Percentiles rank a stretch among this genome's conserved stretches.
These are phyloP conservation scores for Microtus montanus DNA, from an alignment of 2,113 vertebrate species.

Conservation along the genomic window DNA sequence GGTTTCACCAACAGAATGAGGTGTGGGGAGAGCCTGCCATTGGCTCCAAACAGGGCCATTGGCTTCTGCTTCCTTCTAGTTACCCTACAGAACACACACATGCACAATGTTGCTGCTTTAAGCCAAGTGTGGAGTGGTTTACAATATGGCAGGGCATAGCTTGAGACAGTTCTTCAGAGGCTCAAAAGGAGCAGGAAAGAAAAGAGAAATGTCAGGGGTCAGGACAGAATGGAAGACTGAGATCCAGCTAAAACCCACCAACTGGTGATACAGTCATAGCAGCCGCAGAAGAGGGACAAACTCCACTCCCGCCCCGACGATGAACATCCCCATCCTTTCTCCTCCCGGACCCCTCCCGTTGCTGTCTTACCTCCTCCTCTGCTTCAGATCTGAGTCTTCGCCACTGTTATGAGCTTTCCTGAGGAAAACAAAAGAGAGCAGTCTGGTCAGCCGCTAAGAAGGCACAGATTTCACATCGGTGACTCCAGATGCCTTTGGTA, in stretches of 20 bases:
- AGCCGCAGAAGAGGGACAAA: neutral
- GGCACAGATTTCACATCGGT: neutral
- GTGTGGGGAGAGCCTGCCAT: neutral
- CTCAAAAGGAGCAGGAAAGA: neutral
- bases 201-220: constrained; percentile 8
- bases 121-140: neutral
- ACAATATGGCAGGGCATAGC: neutral
- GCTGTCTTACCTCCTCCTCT: constrained; percentile 86
- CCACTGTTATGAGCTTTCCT: constrained; percentile 88
- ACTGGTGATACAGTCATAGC: neutral
- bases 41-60: no score
- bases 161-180: neutral
- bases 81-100: no score
- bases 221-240: neutral
- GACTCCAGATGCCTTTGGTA: no score
- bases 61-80: neutral
- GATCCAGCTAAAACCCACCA: neutral
- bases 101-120: neutral
- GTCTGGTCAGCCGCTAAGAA: neutral
- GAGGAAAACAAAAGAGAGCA: constrained; percentile 62
- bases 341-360: neutral
- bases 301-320: neutral
- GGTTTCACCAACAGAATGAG: neutral
- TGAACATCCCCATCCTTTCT: neutral
- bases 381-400: constrained; percentile 89